Evolutionary conservation across 2,113 vertebrate genomes (phyloP).

Genomic region (Odocoileus hemionus): DNA sequence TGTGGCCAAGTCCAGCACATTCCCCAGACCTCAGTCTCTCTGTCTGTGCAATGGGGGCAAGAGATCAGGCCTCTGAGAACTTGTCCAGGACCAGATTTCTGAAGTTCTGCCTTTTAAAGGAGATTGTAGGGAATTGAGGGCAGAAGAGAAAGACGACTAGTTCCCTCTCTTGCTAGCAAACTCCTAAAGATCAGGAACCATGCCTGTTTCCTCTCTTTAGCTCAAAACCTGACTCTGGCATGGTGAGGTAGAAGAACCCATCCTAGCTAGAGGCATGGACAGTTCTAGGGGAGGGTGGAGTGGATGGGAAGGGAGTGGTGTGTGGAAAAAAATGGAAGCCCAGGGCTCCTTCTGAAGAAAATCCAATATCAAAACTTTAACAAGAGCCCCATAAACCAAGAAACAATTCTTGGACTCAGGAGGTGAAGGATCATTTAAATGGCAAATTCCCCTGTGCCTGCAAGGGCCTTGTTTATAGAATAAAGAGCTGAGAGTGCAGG

Average conservation of each 20-base stretch:
- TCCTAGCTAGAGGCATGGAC: background rate
- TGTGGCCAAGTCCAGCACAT: background rate
- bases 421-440: constrained; percentile 8
- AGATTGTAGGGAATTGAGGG: background rate
- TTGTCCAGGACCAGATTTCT: background rate
- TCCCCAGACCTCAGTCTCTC: background rate
- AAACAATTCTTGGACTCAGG: background rate
- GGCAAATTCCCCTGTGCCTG: background rate
- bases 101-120: background rate
- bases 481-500: background rate
- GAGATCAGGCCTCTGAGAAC: background rate
- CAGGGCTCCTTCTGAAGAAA: background rate
- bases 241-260: background rate
- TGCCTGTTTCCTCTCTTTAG: background rate
- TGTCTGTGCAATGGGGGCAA: background rate
- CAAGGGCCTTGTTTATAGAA: background rate
- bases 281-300: background rate
- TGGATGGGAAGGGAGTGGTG: too few species aligned
- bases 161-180: background rate
- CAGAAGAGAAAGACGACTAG: background rate
- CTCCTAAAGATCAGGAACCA: background rate
- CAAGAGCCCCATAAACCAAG: background rate
- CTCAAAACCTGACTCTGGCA: background rate
- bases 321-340: background rate
- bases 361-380: background rate